These are phyloP conservation scores for Gymnocypris eckloni DNA, from an alignment of 2,797 vertebrate genomes.

Conservation along the genomic window DNA sequence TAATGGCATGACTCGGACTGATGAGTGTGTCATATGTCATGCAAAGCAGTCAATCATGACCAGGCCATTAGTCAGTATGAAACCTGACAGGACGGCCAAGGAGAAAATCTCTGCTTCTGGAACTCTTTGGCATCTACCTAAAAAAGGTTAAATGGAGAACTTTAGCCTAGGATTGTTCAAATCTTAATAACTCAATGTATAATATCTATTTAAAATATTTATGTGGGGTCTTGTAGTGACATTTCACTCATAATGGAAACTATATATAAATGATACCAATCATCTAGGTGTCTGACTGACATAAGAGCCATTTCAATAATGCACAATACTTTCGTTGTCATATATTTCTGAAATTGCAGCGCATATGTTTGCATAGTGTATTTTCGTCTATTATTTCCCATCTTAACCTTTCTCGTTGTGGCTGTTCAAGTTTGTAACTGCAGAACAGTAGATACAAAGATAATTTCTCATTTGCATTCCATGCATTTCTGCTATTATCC, in stretches of 20 bases:
- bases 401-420: conserved; percentile 60
- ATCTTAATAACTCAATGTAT: conserved; percentile 62
- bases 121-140: conserved; percentile 57
- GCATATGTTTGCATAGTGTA: neutral
- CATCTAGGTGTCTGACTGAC: neutral
- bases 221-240: conserved; percentile 35
- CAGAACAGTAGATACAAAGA: conserved; percentile 50
- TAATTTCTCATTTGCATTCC: conserved; percentile 58
- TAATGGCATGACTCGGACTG: neutral
- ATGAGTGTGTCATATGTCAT: conserved; percentile 76
- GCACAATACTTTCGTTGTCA: neutral
- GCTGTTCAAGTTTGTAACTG: conserved; percentile 21
- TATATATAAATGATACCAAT: neutral
- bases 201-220: conserved; percentile 59
- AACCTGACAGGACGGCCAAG: conserved; percentile 64
- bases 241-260: conserved; percentile 58
- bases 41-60: conserved; percentile 79
- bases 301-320: conserved; percentile 4
- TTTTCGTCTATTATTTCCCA: conserved; percentile 66
- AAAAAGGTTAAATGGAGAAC: conserved; percentile 66
- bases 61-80: conserved; percentile 71
- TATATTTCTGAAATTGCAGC: neutral
- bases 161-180: conserved; percentile 64
- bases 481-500: conserved; percentile 38
- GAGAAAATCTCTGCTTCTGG: conserved; percentile 61